Evolutionary conservation across 2,797 vertebrate species (phyloP), one percentile per base, ranked within the genome.

Genomic region (Pitangus sulphuratus): DNA sequence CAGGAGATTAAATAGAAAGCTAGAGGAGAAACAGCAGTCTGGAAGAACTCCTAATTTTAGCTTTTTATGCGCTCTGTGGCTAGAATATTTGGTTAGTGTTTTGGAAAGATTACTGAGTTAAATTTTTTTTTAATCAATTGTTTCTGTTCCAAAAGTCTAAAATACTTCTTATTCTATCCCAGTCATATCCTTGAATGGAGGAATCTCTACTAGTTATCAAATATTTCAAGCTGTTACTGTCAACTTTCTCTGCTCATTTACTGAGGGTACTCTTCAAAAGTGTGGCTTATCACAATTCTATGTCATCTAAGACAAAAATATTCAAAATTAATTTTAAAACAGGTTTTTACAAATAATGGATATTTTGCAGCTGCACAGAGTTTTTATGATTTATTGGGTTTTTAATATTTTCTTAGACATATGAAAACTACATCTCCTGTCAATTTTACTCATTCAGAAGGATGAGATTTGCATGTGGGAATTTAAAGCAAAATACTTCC

Each of bases 71-170:
- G 62, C 25, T 79, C 42, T 83, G 35, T 69, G 47, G 42, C 61
- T 77, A 61, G 33, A 89, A 62, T 54, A 56, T 24, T 94, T 90
- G 58, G 30, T 81, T 71, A 89, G 47, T 86, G 53, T 78, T 83
- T 81, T 82, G 37, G 64, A 93, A 70, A 90, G 77, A 5, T n/a
- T 62, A 24, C n/a, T n/a, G 8, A 62, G 60, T 40, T 40, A 14
- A 11, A 37, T 92, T 68, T 84, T 94, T 97, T 97, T 42, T 76
- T 8, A 94, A 95, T 92, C 48, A 82, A 40, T 91, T 30, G 89
- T 87, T 96, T 91, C 68, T 96, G 60, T 93, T 96, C 94, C 92
- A 20, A 79, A 90, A 93, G 60, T 87, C 92, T 81, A 91, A 95
- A 96, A 96, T 90, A 97, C 53, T 95, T 97, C 77, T 87, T 37